Conservation (phyloP, 2,888 invertebrate genomes). For the Unio pictorum region DNA sequence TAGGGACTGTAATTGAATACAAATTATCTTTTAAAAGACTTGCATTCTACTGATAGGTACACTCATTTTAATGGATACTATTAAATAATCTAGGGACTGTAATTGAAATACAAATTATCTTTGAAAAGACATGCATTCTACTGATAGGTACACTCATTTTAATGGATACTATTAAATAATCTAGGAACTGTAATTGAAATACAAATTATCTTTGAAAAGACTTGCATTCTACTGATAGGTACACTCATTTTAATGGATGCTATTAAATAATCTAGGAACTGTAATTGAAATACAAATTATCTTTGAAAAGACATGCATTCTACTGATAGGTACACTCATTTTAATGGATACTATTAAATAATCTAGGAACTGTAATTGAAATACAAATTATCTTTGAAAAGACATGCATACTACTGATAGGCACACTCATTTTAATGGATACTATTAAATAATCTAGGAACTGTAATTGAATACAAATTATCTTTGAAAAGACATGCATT, state of each 20-base stretch:
- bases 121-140: neutral
- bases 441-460: conserved; percentile 47
- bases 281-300: conserved; percentile 63
- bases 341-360: neutral
- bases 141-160: neutral
- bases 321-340: neutral
- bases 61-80: neutral
- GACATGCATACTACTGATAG: neutral
- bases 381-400: no score
- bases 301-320: neutral
- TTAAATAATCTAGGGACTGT: conserved; percentile 60
- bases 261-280: conserved; percentile 51
- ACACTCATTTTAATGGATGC: neutral
- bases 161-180: conserved; percentile 1
- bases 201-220: neutral
- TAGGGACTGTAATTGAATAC: conserved; percentile 70
- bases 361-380: conserved; percentile 68
- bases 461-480: conserved; percentile 65
- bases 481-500: neutral
- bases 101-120: conserved; percentile 49
- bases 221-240: neutral
- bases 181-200: conserved; percentile 69
- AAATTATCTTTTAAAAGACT: neutral
- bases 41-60: neutral
- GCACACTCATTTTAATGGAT: neutral